Base-by-base conservation (phyloP, 1,140 invertebrate species). In the Melipona quadrifasciata region DNA sequence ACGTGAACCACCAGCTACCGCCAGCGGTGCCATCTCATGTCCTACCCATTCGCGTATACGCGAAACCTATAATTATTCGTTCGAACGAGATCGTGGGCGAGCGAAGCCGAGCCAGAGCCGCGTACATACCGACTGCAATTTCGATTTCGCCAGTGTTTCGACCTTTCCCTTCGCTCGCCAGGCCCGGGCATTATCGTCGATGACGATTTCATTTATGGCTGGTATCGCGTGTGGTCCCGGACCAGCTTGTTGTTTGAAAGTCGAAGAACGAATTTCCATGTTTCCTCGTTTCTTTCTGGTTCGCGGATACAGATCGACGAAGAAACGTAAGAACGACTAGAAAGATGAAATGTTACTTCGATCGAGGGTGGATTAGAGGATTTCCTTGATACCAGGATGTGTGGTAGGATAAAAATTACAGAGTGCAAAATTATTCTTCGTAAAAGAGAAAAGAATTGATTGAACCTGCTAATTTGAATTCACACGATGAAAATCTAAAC, bases 1-100 rank as follows among this genome's bases (percentile, higher is more conserved):
- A 84, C 82, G 82, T 84, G 82, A 84, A 82, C 73, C 76, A 70
- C 58, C 75, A 47, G 84, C 85, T 80, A 87, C 87, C 81, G 81
- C 87, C 85, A 78, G 57, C 87, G 87, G 77, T 89, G 53, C 81
- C 75, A 67, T 81, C 64, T 86, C 77, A 21, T 58, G 64, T 76
- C 76, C 67, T 47, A 53, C 55, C 65, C 55, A 47, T 72, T 10
- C n/a, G 27, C 24, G 67, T 84, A 47, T 47, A 61, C 75, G 67
- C 84, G 72, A 83, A 88, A 89, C 88, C 87, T 89, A 83, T 83
- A 89, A 89, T 89, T 89, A 89, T 89, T 86, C 76, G 71, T 79
- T 86, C 87, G 80, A 80, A 88, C 78, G 65, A 84, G 72, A 82
- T 88, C 78, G 86, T 88, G 86, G 68, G 79, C 71, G 87, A 88